Conservation (phyloP, 2,797 vertebrate genomes). For the Molossus molossus region DNA sequence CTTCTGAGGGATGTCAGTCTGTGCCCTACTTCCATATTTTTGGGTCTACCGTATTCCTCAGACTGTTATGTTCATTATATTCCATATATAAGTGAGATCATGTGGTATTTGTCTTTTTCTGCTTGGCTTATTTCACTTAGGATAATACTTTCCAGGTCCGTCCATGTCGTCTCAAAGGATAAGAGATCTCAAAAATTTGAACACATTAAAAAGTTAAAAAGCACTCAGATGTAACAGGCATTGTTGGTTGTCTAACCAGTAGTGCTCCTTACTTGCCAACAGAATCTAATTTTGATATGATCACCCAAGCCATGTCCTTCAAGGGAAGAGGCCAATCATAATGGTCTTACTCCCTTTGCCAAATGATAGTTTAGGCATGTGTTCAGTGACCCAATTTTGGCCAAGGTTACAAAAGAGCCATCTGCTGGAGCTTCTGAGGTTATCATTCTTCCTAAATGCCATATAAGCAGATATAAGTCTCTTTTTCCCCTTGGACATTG, state of each 20-base stretch:
- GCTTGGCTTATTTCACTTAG: too few species aligned
- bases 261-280: not conserved
- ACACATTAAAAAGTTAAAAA: slow-evolving; percentile 14
- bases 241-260: not conserved
- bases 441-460: not conserved
- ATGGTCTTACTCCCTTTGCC: not conserved
- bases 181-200: slow-evolving; percentile 1
- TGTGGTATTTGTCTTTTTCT: too few species aligned
- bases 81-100: too few species aligned
- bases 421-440: not conserved
- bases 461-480: not conserved
- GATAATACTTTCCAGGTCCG: too few species aligned
- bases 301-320: not conserved
- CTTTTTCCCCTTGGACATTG: not conserved
- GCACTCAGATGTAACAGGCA: not conserved
- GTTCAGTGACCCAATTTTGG: not conserved
- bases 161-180: too few species aligned
- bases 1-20: too few species aligned
- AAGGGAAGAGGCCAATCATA: slow-evolving; percentile 20
- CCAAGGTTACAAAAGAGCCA: slow-evolving; percentile 11
- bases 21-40: too few species aligned
- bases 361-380: slow-evolving; percentile 2
- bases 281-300: slow-evolving; percentile 47
- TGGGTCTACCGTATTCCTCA: too few species aligned
- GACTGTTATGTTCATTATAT: too few species aligned